Evolutionary conservation across 2,113 vertebrate species (phyloP), one percentile per base, ranked within the genome.

Genomic region (Nestor notabilis): DNA sequence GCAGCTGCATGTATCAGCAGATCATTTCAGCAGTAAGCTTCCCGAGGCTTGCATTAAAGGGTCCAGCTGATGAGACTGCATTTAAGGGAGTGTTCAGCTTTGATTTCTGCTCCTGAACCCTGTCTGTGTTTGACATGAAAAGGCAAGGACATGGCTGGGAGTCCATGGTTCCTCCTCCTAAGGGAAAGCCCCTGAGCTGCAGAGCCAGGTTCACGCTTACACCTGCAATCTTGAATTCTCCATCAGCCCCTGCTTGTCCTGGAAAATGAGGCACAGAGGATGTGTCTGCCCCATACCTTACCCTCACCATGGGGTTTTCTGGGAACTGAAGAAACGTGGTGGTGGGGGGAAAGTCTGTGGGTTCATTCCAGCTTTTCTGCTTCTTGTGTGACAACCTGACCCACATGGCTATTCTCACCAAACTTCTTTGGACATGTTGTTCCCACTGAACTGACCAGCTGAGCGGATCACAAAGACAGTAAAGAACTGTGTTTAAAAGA

Each of bases 121-220:
- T 64, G 2, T 6, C 60, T 75, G 1, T 31, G 4, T 66, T 66
- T 70, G 53, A 55, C 37, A 39, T 12, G 16, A 44, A 55, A 60
- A 64, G 47, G 14, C 37, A 53, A 1, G 1, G 37, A 37, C 0
- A 0, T 6, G 33, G 43, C 25, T 4, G 3, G 18, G 43, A 82
- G 52, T 13, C 41, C 37, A 13, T 7, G 2, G 2, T 18, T 78
- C 6, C 72, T 80, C 43, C 35, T 56, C 23, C 46, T 13, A 4
- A 70, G 24, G 0, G 0, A 65, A 77, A 87, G 33, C 3, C 19
- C 3, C 8, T 7, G 46, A 17, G 29, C 46, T 87, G 46, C 37
- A 52, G 10, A 71, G 18, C 4, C 50, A 85, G 31, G 28, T 46
- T 90, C 37, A 61, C 17, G 11, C 9, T 43, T 47, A 46, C 12